Conservation (phyloP, 53 echinoderm and acorn worm genomes). For the Echinometra lucunter region DNA sequence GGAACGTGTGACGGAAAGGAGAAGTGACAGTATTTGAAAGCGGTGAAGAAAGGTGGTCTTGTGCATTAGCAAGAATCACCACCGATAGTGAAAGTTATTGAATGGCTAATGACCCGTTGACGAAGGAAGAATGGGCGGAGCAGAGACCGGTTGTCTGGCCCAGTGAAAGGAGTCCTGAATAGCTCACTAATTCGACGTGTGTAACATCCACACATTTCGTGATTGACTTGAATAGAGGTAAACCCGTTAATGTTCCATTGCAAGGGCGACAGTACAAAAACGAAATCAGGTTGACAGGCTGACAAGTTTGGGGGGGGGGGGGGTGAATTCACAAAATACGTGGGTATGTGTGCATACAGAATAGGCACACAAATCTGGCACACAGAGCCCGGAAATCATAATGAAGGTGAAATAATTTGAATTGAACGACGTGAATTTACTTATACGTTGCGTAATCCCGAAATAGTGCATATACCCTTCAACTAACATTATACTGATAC, state of each 20-base stretch:
- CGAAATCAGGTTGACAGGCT: neutral
- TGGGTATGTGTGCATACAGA: no score
- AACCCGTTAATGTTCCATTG: neutral
- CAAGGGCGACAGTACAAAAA: neutral
- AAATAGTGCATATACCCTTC: no score
- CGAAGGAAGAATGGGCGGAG: neutral
- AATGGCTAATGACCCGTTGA: slow-evolving; percentile 25
- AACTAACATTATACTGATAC: no score
- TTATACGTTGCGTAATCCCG: no score
- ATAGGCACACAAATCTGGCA: no score
- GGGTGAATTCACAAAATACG: neutral
- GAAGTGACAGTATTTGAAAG: neutral
- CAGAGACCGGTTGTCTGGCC: slow-evolving; percentile 36
- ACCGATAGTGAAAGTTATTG: neutral
- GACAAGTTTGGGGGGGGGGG: neutral
- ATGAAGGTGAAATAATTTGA: no score
- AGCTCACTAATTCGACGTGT: slow-evolving; percentile 9
- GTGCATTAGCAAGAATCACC: neutral
- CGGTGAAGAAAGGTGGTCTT: neutral
- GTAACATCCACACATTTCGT: neutral
- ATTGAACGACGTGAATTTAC: no score
- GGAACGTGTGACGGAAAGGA: neutral
- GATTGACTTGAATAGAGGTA: slow-evolving; percentile 36
- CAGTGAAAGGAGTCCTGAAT: neutral
- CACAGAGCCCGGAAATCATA: no score